phyloP scores from a whole-genome alignment of 92 coral and sea anemone species.

The Phenganax subtilis region DNA sequence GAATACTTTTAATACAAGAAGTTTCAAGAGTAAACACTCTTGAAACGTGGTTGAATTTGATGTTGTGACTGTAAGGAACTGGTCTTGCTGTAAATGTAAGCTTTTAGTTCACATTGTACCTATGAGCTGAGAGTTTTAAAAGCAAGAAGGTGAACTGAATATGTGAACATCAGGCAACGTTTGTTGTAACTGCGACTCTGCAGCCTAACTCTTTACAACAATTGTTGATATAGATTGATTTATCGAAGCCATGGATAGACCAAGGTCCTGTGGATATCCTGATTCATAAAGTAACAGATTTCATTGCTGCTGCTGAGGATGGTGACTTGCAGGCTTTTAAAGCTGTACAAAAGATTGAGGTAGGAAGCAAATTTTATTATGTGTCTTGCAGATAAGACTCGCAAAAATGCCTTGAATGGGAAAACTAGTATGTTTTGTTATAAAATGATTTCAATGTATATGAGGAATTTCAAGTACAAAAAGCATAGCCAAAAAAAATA shows the following conservation, averaged over 20 bases:
- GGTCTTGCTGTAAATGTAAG: too few species aligned
- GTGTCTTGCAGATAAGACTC: neutral
- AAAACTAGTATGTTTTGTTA: neutral
- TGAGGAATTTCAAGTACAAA: too few species aligned
- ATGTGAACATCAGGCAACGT: neutral
- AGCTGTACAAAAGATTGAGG: slow-evolving; percentile 77
- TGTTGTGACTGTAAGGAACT: too few species aligned
- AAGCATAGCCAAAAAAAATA: too few species aligned
- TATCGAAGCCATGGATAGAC: slow-evolving; percentile 74
- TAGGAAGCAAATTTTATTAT: slow-evolving; percentile 6
- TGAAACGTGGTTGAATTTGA: too few species aligned
- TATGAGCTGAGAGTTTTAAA: too few species aligned
- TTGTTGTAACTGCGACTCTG: neutral
- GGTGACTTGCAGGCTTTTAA: slow-evolving; percentile 72
- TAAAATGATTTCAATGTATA: neutral
- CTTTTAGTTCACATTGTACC: too few species aligned
- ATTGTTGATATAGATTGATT: slow-evolving; percentile 61
- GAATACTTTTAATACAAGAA: too few species aligned
- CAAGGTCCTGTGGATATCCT: slow-evolving; percentile 96
- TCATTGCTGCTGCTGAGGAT: slow-evolving; percentile 80
- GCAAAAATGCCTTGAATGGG: neutral
- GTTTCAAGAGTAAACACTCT: too few species aligned
- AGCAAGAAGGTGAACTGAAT: too few species aligned
- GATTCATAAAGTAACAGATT: slow-evolving; percentile 88
- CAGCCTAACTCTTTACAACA: neutral